These are phyloP conservation scores for Sycobia sp. DNA, from an alignment of 1,140 invertebrate genomes.

Conservation along the genomic window DNA sequence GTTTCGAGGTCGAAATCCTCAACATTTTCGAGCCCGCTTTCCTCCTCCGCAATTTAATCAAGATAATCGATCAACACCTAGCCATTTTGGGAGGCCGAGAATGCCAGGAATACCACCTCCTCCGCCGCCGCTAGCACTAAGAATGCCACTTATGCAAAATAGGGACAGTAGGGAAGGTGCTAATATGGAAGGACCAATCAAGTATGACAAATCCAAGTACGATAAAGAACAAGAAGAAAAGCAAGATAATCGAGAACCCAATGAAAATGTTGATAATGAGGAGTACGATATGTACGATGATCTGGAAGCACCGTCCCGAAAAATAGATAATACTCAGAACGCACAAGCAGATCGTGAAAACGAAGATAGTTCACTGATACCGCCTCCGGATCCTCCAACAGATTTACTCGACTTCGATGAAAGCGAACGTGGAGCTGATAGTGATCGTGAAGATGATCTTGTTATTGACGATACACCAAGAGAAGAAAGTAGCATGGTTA, in stretches of 20 bases:
- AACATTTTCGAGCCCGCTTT: constrained; percentile 50
- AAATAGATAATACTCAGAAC: constrained; percentile 37
- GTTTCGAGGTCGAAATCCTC: constrained; percentile 54
- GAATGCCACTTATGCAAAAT: constrained; percentile 17
- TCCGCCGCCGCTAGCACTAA: constrained; percentile 29
- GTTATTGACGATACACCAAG: constrained; percentile 69
- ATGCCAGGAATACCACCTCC: constrained; percentile 25
- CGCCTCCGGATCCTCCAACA: constrained; percentile 66
- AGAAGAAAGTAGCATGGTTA: constrained; percentile 44
- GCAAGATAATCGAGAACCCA: not conserved
- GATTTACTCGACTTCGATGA: constrained; percentile 58
- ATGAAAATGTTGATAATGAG: constrained; percentile 34
- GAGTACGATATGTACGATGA: constrained; percentile 55
- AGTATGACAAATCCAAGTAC: not conserved
- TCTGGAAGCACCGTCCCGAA: constrained; percentile 45
- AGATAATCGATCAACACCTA: constrained; percentile 24
- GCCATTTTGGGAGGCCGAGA: not conserved
- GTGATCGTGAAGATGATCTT: constrained; percentile 69
- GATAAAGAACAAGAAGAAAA: not conserved
- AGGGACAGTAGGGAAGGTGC: not conserved
- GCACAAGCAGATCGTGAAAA: constrained; percentile 36
- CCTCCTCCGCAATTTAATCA: constrained; percentile 36
- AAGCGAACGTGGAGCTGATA: constrained; percentile 60
- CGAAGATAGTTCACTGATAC: constrained; percentile 43
- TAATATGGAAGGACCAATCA: no score